These are phyloP conservation scores for Saccopteryx leptura DNA, from an alignment of 2,113 vertebrate species.

Conservation along the genomic window DNA sequence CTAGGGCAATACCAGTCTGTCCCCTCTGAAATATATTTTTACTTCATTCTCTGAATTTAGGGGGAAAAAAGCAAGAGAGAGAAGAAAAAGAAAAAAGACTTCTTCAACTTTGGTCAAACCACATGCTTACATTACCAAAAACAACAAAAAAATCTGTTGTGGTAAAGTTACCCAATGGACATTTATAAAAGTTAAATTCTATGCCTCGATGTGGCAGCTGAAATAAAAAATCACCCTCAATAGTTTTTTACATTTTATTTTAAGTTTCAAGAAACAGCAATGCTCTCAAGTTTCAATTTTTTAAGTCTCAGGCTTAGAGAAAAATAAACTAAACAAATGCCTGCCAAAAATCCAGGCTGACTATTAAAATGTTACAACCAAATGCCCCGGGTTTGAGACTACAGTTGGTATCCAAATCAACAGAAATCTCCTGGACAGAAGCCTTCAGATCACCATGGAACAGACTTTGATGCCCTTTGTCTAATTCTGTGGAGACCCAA, in stretches of 20 bases:
- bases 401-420: conserved; percentile 68
- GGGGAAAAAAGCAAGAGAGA: neutral
- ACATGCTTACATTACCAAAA: neutral
- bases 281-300: conserved; percentile 79
- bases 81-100: neutral
- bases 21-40: neutral
- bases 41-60: neutral
- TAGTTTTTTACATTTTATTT: conserved; percentile 39
- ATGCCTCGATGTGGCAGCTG: neutral
- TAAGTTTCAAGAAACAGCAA: conserved; percentile 67
- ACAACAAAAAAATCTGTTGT: neutral
- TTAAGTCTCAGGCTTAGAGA: conserved; percentile 67
- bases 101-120: neutral
- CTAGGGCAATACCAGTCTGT: neutral
- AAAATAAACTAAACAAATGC: conserved; percentile 78
- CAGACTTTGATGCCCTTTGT: conserved; percentile 73
- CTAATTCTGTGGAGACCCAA: conserved; percentile 67
- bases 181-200: conserved; percentile 63
- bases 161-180: neutral
- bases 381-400: conserved; percentile 44
- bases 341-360: conserved; percentile 72
- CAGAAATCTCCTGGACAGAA: conserved; percentile 73
- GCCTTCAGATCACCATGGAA: conserved; percentile 75
- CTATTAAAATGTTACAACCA: conserved; percentile 78
- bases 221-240: conserved; percentile 50